Evolutionary conservation across 1,140 invertebrate species (phyloP).

Genomic region (Apis cerana): DNA sequence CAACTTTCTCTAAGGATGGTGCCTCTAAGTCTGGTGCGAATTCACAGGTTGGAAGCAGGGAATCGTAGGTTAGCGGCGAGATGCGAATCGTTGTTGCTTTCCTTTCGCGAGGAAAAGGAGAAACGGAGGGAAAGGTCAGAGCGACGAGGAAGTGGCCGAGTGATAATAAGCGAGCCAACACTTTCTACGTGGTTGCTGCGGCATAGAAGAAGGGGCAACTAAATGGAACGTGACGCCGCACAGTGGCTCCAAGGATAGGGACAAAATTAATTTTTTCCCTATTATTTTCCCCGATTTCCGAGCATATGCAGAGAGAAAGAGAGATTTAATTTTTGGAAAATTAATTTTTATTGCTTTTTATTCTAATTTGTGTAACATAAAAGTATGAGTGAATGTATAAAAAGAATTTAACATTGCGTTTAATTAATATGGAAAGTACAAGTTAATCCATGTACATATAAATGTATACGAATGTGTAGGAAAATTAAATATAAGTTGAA

Average conservation of each 20-base stretch:
- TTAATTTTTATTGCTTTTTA: too few species aligned
- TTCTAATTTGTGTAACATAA: too few species aligned
- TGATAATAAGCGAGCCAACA: slow-evolving; percentile 72
- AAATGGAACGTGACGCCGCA: slow-evolving; percentile 73
- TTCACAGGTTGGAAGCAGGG: background rate
- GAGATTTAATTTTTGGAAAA: too few species aligned
- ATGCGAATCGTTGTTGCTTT: background rate
- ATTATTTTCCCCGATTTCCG: too few species aligned
- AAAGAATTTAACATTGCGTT: too few species aligned
- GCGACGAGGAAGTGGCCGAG: slow-evolving; percentile 68
- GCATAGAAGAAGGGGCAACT: slow-evolving; percentile 10
- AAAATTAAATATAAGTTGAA: too few species aligned
- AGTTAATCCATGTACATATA: too few species aligned
- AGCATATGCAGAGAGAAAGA: too few species aligned
- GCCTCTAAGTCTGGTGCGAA: slow-evolving; percentile 1
- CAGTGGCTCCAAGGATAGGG: background rate
- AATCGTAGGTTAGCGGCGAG: slow-evolving; percentile 1
- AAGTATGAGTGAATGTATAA: too few species aligned
- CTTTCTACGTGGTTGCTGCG: slow-evolving; percentile 66
- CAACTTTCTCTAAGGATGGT: slow-evolving; percentile 15
- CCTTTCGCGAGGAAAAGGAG: slow-evolving; percentile 27
- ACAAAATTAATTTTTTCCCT: too few species aligned
- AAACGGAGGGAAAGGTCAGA: slow-evolving; percentile 74
- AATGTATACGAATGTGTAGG: too few species aligned
- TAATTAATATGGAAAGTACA: too few species aligned